Base-by-base conservation (phyloP, 2,113 vertebrate species). In the Sula dactylatra region DNA sequence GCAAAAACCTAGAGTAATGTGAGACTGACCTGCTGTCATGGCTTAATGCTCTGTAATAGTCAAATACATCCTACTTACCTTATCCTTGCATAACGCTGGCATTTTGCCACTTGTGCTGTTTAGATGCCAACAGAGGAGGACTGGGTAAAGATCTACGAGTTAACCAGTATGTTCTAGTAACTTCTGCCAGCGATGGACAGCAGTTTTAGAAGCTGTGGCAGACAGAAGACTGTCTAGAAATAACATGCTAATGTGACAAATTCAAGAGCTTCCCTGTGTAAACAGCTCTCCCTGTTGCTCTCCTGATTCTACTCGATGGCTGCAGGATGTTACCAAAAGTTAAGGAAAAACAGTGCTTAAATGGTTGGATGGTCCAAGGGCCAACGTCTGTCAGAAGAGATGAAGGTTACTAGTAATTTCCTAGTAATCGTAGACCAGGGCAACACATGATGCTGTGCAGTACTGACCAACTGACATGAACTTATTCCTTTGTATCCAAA, bases 1-100 rank as follows among this genome's bases (percentile, higher is more conserved):
- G 38, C 17, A 84, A 45, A 77, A 66, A 4, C 36, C 34, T n/a
- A 4, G 18, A 56, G 36, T 16, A 36, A 27, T 0, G 1, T 1
- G 7, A 61, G 34, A 26, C 42, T 52, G 66, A 77, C 44, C 42
- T 36, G 44, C 82, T 59, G 4, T 16, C 1, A 1, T 4, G 22
- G 27, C 47, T 71, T 50, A 17, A 15, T 24, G 3, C 27, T 81
- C 67, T 44, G 8, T 10, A 17, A 31, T 2, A 64, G 44, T n/a
- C 62, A 64, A 13, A 67, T 1, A 42, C 42, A 69, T 55, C 49
- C 54, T 32, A 5, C 50, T 21, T 52, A 16, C 54, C 49, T 81
- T 44, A 34, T 4, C 77, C n/a, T 50, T 73, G 21, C 9, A 0
- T 38, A 76, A 56, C n/a, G 1, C 21, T 38, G 44, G 54, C 42